Evolutionary conservation across 1,140 invertebrate genomes (phyloP).

Genomic region (Drosophila nikananu): DNA sequence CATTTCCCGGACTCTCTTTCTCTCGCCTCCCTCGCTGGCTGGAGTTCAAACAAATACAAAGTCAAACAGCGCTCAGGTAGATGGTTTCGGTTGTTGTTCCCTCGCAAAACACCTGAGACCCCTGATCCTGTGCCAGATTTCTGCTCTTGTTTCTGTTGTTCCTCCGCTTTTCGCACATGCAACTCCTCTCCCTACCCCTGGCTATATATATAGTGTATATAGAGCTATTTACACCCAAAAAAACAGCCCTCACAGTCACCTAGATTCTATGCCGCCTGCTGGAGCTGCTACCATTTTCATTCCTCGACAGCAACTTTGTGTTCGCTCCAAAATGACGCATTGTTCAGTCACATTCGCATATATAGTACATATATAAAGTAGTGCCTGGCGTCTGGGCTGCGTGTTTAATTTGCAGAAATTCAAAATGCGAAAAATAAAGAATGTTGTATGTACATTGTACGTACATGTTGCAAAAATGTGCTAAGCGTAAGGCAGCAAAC

Average conservation of each 20-base stretch:
- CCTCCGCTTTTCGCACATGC: constrained; percentile 56
- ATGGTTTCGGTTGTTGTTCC: constrained; percentile 13
- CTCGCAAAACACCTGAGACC: constrained; percentile 19
- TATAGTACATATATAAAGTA: background rate
- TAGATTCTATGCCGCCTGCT: constrained; percentile 56
- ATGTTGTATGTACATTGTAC: constrained; percentile 35
- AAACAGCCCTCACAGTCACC: constrained; percentile 63
- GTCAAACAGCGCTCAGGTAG: constrained; percentile 52
- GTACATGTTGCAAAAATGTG: constrained; percentile 54
- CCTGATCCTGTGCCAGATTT: constrained; percentile 31
- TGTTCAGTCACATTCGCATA: constrained; percentile 47
- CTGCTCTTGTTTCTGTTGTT: constrained; percentile 28
- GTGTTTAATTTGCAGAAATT: constrained; percentile 78
- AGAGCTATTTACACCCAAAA: constrained; percentile 25
- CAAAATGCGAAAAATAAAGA: constrained; percentile 56
- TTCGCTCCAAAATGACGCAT: constrained; percentile 75
- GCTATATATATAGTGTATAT: background rate
- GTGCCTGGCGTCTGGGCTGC: constrained; percentile 40
- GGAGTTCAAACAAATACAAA: constrained; percentile 40
- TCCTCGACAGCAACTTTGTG: constrained; percentile 49
- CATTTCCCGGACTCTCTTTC: constrained; percentile 12
- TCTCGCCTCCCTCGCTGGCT: background rate
- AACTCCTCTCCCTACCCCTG: constrained; percentile 40
- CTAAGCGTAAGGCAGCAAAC: constrained; percentile 43
- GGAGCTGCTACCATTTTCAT: constrained; percentile 41